A percentile compares a stretch with the other conserved stretches of the same genome.
Evolutionary conservation across 2,797 vertebrate genomes (phyloP).

Genomic region (Sebastiscus tertius): DNA sequence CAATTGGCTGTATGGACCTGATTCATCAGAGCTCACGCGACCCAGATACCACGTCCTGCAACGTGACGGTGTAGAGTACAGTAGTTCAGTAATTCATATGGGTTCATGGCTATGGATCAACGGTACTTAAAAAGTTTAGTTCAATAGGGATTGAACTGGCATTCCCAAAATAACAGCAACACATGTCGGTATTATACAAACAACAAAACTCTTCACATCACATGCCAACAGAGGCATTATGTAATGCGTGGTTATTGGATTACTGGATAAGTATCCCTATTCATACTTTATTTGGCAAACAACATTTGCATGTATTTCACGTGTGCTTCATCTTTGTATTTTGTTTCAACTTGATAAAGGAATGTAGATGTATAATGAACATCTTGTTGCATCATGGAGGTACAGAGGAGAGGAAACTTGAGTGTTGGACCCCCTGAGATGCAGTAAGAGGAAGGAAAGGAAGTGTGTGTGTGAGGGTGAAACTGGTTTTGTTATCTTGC

Average conservation of each 20-base stretch:
- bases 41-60: slow-evolving; percentile 39
- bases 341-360: not conserved
- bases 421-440: not conserved
- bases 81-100: not conserved
- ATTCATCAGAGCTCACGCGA: slow-evolving; percentile 29
- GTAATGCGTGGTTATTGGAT: not conserved
- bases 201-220: not conserved
- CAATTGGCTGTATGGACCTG: slow-evolving; percentile 40
- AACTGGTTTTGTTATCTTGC: not conserved
- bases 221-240: too few species aligned
- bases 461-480: not conserved
- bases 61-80: not conserved
- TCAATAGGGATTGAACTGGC: not conserved
- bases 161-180: not conserved
- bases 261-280: not conserved
- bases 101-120: not conserved
- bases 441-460: not conserved
- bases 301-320: not conserved
- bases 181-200: not conserved
- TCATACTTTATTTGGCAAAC: not conserved
- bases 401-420: not conserved
- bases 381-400: not conserved
- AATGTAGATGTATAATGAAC: not conserved
- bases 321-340: not conserved
- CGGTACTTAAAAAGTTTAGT: not conserved